A percentile compares a stretch with the other conserved stretches of the same genome.
Conservation (phyloP, 2,797 vertebrate species). For the Pterois miles region DNA sequence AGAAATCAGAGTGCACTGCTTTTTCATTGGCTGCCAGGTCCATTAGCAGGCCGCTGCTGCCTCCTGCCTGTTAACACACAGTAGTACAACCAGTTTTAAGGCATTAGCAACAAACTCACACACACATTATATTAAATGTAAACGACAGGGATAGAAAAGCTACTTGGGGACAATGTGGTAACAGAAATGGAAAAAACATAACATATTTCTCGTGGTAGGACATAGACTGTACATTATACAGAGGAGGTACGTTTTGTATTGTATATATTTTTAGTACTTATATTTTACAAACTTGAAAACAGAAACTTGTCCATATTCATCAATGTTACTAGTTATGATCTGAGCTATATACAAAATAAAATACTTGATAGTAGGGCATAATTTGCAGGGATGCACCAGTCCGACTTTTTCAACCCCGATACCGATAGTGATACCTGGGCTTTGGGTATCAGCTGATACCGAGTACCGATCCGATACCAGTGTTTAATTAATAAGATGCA, state of each 20-base stretch:
- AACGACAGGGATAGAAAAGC: neutral
- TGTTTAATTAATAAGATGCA: no score
- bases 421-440: no score
- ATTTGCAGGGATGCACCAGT: no score
- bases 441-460: no score
- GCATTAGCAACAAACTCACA: neutral
- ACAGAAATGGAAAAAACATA: neutral
- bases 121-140: neutral
- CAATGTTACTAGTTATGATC: no score
- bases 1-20: slow-evolving; percentile 96
- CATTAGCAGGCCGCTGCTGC: slow-evolving; percentile 86
- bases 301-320: no score
- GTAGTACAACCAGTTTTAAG: slow-evolving; percentile 3
- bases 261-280: no score
- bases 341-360: no score
- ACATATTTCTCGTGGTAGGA: accelerated
- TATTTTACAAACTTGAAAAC: no score
- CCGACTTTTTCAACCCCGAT: no score
- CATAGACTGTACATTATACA: neutral
- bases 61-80: slow-evolving; percentile 82
- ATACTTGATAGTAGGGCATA: no score
- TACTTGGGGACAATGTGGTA: neutral
- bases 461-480: no score
- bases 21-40: slow-evolving; percentile 92
- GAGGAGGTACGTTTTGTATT: neutral